A percentile compares a stretch with the other conserved stretches of the same genome.
Conservation (phyloP, 2,113 vertebrate species). For the Telmatochromis sp. region DNA sequence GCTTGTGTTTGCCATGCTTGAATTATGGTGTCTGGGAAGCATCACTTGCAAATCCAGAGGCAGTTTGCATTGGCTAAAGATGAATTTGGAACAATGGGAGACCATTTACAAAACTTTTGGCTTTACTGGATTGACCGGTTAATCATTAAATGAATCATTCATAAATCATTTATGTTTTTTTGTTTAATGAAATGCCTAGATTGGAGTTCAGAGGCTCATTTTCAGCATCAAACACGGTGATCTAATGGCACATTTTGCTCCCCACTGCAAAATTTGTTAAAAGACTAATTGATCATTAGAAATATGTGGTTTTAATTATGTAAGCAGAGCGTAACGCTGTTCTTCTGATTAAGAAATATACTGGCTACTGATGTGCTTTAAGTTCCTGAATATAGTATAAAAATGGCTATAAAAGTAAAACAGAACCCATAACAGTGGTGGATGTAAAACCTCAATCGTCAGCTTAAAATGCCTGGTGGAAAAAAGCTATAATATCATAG, state of each 20-base stretch:
- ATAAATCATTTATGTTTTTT: neutral
- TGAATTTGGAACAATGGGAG: neutral
- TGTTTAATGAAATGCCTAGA: neutral
- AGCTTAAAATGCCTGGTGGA: neutral
- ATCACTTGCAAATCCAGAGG: neutral
- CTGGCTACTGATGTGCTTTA: neutral
- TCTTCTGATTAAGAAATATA: neutral
- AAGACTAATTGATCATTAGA: neutral
- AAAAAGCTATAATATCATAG: neutral
- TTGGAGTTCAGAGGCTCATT: neutral
- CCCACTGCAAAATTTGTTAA: neutral
- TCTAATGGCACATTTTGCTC: accelerated
- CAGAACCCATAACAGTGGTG: neutral
- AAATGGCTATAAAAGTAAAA: neutral
- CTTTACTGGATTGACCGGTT: neutral
- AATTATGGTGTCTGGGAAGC: neutral
- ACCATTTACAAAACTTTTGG: neutral
- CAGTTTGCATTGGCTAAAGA: neutral
- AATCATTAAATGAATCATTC: neutral
- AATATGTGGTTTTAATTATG: neutral
- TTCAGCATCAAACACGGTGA: accelerated
- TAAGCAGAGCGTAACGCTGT: neutral
- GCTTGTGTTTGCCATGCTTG: neutral
- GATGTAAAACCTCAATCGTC: neutral
- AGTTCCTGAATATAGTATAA: neutral